phyloP scores from a whole-genome alignment of 2,113 vertebrate genomes.

The Cranoglanis bouderius region DNA sequence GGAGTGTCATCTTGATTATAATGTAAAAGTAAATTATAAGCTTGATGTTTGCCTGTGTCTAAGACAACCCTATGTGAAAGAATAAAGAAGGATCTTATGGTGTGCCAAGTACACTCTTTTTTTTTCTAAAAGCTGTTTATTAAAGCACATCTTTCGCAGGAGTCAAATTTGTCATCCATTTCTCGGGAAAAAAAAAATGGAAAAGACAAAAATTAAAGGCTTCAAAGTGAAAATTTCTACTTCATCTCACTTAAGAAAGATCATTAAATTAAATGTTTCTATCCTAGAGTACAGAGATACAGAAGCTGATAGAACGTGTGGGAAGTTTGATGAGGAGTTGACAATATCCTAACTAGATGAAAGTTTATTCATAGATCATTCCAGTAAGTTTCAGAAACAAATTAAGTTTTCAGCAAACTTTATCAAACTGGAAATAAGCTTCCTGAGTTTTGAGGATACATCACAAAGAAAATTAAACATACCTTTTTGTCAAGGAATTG shows the following conservation, averaged over 20 bases:
- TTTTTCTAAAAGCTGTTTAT: neutral
- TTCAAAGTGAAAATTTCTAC: neutral
- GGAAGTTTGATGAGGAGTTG: constrained; percentile 18
- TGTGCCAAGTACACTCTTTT: neutral
- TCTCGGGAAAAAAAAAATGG: neutral
- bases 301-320: constrained; percentile 15
- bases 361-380: constrained; percentile 32
- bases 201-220: neutral
- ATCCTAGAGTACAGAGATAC: constrained; percentile 14
- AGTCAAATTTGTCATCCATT: neutral
- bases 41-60: neutral
- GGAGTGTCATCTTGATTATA: neutral
- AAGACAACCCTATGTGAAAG: neutral
- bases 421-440: neutral
- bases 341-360: constrained; percentile 10
- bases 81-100: neutral
- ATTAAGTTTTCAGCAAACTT: constrained; percentile 12
- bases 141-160: neutral
- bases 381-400: constrained; percentile 12
- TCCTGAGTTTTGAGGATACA: neutral
- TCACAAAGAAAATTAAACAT: neutral
- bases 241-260: neutral
- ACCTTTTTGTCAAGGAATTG: neutral
- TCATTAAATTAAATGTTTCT: constrained; percentile 13
- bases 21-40: neutral